Base-by-base conservation (phyloP, 2,888 invertebrate genomes). In the Agrotis puta region DNA sequence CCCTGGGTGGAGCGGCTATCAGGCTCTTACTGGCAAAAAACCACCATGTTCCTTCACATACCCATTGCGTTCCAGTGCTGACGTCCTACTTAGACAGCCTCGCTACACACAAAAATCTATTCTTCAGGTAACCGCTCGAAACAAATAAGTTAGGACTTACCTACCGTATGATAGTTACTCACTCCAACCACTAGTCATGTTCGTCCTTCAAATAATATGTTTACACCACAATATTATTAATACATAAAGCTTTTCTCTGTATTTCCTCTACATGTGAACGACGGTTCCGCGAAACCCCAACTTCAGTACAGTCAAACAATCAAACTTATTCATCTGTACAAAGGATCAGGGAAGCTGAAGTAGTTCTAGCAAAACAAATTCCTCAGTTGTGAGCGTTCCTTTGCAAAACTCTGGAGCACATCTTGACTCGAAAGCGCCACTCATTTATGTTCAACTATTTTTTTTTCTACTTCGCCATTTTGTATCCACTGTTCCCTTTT, bases 351-450 rank as follows among this genome's bases (percentile, higher is more conserved):
- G 63, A 77, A 77, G 61, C 73, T 87, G 84, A 83, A 92, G 90
- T 88, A 83, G 82, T 81, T 85, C 89, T 90, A 81, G 76, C 83
- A 51, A 88, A 87, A 88, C 88, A 88, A 91, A 91, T 90, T 91
- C 85, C 88, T 90, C 88, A 87, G 89, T 88, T 86, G 86, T 88
- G 90, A 88, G 86, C 86, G 87, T 90, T 90, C 90, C 91, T 93
- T 92, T 92, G 87, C 89, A 87, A 86, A 92, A 89, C 90, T 88
- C 87, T 83, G 87, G 87, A 92, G 92, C 86, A 90, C 88, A 88
- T 92, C 92, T 93, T 92, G 92, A 93, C 89, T 91, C 88, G 82
- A 88, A 90, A 87, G 89, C 86, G 83, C 86, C 88, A 89, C 91
- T 92, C 85, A 87, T 89, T 92, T 89, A 89, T 89, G 89, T 90